phyloP scores from a whole-genome alignment of 2,113 vertebrate species.

The Numida meleagris region DNA sequence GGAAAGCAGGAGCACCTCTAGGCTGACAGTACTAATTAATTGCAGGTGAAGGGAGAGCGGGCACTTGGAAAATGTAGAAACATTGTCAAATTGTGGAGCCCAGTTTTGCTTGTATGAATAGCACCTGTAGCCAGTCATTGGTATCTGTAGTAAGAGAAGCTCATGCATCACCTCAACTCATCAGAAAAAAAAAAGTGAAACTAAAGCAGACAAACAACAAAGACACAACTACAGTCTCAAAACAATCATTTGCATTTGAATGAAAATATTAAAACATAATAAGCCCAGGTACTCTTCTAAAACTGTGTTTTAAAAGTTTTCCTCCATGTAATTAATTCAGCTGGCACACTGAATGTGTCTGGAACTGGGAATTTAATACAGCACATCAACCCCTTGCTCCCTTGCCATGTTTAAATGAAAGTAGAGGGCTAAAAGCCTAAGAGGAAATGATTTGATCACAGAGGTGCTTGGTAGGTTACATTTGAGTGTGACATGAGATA shows the following conservation, averaged over 20 bases:
- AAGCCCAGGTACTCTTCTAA: neutral
- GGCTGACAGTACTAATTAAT: neutral
- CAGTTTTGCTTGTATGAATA: neutral
- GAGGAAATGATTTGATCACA: neutral
- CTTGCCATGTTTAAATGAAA: neutral
- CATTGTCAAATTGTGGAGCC: neutral
- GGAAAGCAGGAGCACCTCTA: neutral
- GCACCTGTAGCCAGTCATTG: rapidly evolving
- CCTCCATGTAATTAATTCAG: neutral
- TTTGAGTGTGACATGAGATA: neutral
- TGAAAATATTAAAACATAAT: neutral
- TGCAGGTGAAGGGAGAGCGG: neutral
- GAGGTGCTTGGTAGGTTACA: neutral
- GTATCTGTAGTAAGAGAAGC: neutral
- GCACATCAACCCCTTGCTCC: neutral
- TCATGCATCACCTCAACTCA: neutral
- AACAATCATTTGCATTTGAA: neutral
- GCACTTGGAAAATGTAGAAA: neutral
- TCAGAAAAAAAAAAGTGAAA: neutral
- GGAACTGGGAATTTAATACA: neutral
- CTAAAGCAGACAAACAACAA: neutral
- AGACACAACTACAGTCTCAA: neutral
- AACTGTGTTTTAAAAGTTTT: neutral
- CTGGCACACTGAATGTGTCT: neutral
- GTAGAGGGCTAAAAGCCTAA: neutral